A percentile compares a stretch with the other conserved stretches of the same genome.
These are phyloP conservation scores for Apeltes quadracus DNA, from an alignment of 2,113 vertebrate genomes.

Conservation along the genomic window DNA sequence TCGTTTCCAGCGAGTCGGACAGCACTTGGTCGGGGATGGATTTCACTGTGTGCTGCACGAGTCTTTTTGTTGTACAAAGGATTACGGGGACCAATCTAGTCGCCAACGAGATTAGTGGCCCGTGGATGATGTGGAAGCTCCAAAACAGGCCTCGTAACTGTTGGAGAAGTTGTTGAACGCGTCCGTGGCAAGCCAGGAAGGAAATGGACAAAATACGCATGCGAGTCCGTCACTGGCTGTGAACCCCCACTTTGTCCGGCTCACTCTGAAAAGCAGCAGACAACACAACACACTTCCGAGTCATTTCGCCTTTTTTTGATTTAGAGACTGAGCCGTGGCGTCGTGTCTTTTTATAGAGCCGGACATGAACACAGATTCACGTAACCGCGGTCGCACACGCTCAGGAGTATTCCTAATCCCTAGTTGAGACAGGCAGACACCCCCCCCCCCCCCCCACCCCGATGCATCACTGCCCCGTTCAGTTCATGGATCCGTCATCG, in stretches of 20 bases:
- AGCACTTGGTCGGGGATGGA: conserved; percentile 48
- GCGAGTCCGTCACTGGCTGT: no score
- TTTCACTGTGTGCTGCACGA: conserved; percentile 57
- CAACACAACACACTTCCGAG: conserved; percentile 22
- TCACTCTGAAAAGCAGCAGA: conserved; percentile 9
- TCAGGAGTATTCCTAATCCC: conserved; percentile 61
- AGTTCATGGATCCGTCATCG: conserved; percentile 69
- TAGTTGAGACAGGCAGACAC: conserved; percentile 71
- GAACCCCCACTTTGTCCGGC: no score
- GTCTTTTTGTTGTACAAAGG: conserved; percentile 67
- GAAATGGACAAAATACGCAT: conserved; percentile 21
- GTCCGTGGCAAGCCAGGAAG: conserved; percentile 14
- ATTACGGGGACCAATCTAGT: conserved; percentile 76
- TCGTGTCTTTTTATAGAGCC: conserved; percentile 68
- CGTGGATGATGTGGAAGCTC: conserved; percentile 76
- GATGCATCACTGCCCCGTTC: conserved; percentile 62
- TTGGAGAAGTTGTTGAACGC: conserved; percentile 62
- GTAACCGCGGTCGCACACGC: conserved; percentile 41
- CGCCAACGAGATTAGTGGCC: conserved; percentile 80
- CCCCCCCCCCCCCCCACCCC: conserved; percentile 64
- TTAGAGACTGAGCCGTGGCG: conserved; percentile 45
- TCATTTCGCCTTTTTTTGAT: conserved; percentile 38
- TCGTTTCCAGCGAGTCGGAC: conserved; percentile 8
- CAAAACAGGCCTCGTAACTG: conserved; percentile 66
- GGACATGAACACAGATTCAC: conserved; percentile 14